phyloP scores from a whole-genome alignment of 2,888 invertebrate genomes.

The Allacma fusca region DNA sequence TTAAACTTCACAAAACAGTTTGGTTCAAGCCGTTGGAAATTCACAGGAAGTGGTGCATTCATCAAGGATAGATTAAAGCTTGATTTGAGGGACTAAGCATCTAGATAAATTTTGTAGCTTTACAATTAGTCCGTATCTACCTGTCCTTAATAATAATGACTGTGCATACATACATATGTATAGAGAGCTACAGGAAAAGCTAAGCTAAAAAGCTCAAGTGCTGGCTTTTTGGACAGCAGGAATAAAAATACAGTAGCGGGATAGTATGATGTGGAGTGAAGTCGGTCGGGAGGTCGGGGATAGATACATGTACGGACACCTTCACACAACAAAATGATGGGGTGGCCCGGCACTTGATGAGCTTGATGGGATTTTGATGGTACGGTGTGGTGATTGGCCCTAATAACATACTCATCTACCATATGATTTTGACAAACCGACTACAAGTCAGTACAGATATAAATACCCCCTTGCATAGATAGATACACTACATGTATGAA shows the following conservation, averaged over 20 bases:
- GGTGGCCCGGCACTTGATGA: conserved; percentile 50
- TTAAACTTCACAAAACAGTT: no score
- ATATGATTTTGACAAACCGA: background rate
- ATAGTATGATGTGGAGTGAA: conserved; percentile 18
- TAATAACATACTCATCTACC: conserved; percentile 46
- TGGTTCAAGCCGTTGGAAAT: no score
- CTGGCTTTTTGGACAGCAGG: background rate
- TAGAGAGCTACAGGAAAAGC: no score
- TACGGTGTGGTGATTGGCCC: conserved; percentile 51
- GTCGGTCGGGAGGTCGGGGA: conserved; percentile 43
- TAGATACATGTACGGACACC: conserved; percentile 22
- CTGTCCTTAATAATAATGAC: no score
- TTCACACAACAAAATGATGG: conserved; percentile 47
- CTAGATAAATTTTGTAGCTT: no score
- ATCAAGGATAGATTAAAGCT: no score
- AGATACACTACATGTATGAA: background rate
- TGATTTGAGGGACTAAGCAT: no score
- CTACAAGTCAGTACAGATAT: background rate
- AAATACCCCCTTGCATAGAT: background rate
- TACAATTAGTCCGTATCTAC: no score
- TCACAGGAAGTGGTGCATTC: no score
- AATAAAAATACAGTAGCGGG: conserved; percentile 18
- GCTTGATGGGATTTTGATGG: conserved; percentile 53
- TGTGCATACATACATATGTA: no score
- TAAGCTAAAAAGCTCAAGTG: no score